Evolutionary conservation across 2,888 invertebrate species (phyloP), one percentile per base, ranked within the genome.

Genomic region (Lepidochrysops patricia): DNA sequence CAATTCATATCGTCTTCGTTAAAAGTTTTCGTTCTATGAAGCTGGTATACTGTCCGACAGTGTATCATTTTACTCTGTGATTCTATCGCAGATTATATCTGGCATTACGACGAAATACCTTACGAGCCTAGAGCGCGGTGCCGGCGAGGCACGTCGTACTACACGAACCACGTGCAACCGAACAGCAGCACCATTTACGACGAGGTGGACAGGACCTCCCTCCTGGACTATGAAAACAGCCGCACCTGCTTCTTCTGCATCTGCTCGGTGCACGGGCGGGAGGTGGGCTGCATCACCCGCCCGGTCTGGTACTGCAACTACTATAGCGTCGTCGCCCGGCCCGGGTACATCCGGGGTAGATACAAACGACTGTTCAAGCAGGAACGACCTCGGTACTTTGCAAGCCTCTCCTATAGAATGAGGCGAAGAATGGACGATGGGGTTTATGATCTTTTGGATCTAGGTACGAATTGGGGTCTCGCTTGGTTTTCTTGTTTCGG

Each of bases 31-130:
- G n/a, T n/a, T n/a, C n/a, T n/a, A n/a, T n/a, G n/a, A n/a, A n/a
- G n/a, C n/a, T n/a, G n/a, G n/a, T n/a, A n/a, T n/a, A n/a, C n/a
- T n/a, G n/a, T n/a, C n/a, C n/a, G 6, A 13, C 15, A 43, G 48
- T 54, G 23, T 35, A 32, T 29, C 50, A 60, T 37, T 26, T 43
- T n/a, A 7, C 26, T 25, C 15, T 13, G 48, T 49, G 50, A 35
- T n/a, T 61, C 27, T 57, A 64, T 61, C 60, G 56, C 78, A 86
- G 87, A 88, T 78, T 79, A 79, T 66, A 67, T 87, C 57, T 87
- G 84, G 84, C 84, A 86, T 71, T 75, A 80, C 68, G 84, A 82
- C 64, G 87, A 88, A 66, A 83, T 88, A 7, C 86, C 87, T 0
- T 84, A 83, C 70, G 67, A 73, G 0, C 34, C 76, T 0, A 70